phyloP scores from a whole-genome alignment of 2,113 vertebrate genomes.

The Spermophilus dauricus region DNA sequence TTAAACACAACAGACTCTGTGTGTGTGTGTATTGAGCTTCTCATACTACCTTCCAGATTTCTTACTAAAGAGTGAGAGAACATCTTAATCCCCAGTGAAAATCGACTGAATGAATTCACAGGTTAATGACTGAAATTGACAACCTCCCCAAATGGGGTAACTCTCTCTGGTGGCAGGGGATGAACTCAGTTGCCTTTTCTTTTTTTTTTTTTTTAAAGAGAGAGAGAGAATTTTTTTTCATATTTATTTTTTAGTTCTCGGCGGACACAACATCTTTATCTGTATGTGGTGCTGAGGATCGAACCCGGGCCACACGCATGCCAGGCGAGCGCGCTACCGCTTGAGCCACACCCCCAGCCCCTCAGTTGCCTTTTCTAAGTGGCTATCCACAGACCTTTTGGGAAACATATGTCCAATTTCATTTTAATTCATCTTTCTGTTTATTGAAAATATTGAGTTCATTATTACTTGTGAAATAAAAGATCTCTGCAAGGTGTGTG shows the following conservation, averaged over 20 bases:
- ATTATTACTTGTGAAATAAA: slow-evolving; percentile 32
- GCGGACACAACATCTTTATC: no score
- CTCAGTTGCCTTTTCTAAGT: neutral
- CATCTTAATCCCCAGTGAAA: neutral
- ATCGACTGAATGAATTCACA: neutral
- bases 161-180: neutral
- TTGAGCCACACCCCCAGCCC: no score
- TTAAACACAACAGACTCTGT: neutral
- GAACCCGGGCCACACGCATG: no score
- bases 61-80: neutral
- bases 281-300: no score
- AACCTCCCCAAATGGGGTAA: neutral
- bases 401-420: neutral
- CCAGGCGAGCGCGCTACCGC: no score
- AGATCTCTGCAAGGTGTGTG: neutral
- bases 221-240: no score
- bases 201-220: no score
- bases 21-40: neutral
- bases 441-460: slow-evolving; percentile 21
- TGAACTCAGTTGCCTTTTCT: neutral
- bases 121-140: neutral
- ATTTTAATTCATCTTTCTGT: slow-evolving; percentile 18
- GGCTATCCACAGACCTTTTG: neutral
- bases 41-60: neutral
- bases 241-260: no score